A percentile compares a stretch with the other conserved stretches of the same genome.
These are phyloP conservation scores for Peucedramus taeniatus DNA, from an alignment of 2,113 vertebrate genomes.

Conservation along the genomic window DNA sequence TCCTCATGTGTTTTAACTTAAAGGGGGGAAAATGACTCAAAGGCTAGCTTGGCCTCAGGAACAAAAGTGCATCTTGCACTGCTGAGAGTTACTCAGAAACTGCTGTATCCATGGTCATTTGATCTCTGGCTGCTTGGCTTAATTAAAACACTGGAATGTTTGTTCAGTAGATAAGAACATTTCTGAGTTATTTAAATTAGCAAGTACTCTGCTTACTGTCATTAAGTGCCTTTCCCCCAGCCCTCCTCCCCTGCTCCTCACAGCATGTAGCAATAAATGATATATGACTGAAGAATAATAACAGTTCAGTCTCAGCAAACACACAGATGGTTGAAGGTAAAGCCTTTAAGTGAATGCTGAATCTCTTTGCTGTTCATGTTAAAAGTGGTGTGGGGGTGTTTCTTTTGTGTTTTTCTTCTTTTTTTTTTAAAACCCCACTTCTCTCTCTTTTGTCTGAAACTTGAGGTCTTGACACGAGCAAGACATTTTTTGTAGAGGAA, in stretches of 20 bases:
- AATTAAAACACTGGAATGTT: constrained; percentile 57
- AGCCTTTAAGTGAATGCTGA: not conserved
- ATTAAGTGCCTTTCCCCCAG: not conserved
- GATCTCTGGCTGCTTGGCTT: constrained; percentile 24
- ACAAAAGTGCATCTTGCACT: not conserved
- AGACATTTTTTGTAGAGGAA: not conserved
- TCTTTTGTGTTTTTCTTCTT: not conserved
- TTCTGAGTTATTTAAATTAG: constrained; percentile 42
- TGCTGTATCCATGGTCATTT: not conserved
- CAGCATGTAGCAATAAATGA: not conserved
- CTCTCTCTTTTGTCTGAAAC: not conserved
- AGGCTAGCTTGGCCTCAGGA: not conserved
- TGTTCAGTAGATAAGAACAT: constrained; percentile 38
- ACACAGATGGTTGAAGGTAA: not conserved
- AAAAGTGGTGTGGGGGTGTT: not conserved
- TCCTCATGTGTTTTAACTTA: not conserved
- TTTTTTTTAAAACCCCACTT: not conserved
- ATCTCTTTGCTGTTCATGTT: not conserved
- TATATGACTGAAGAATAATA: not conserved
- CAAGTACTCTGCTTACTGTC: constrained; percentile 25
- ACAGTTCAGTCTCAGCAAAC: not conserved
- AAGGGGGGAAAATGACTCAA: not conserved
- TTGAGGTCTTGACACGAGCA: not conserved
- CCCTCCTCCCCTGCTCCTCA: not conserved
- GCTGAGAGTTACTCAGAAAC: not conserved